A percentile compares a stretch with the other conserved stretches of the same genome.
These are phyloP conservation scores for Misgurnus anguillicaudatus DNA, from an alignment of 2,113 vertebrate species.

Conservation along the genomic window DNA sequence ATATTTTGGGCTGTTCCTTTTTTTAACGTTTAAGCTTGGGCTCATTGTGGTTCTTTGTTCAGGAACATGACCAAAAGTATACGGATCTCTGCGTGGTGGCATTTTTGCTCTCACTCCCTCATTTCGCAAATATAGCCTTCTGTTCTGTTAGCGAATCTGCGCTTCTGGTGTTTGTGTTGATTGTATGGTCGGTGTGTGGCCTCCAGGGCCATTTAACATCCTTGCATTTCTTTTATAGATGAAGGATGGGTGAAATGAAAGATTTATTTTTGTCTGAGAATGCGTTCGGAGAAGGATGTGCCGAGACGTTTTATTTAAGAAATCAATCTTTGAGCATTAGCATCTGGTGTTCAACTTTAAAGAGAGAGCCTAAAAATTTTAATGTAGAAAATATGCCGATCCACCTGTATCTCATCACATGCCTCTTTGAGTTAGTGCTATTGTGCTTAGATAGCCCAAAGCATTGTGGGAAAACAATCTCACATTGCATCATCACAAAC, in stretches of 20 bases:
- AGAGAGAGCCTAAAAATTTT: not conserved
- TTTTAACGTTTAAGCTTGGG: constrained; percentile 62
- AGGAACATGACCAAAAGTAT: constrained; percentile 70
- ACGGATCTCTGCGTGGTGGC: constrained; percentile 62
- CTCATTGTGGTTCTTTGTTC: constrained; percentile 68
- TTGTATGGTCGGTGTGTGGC: constrained; percentile 51
- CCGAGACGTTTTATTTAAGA: not conserved
- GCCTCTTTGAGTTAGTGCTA: constrained; percentile 44
- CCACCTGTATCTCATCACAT: constrained; percentile 61
- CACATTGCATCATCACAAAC: constrained; percentile 47
- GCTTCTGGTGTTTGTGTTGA: constrained; percentile 43
- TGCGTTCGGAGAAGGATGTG: constrained; percentile 11
- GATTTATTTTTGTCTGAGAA: constrained; percentile 45
- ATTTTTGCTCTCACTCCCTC: constrained; percentile 58
- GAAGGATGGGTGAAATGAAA: constrained; percentile 6
- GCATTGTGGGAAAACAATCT: constrained; percentile 59
- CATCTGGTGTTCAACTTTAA: constrained; percentile 34
- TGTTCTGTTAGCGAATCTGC: constrained; percentile 19
- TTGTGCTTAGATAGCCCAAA: constrained; percentile 54
- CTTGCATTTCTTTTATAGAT: constrained; percentile 53
- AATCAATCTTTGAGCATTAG: constrained; percentile 21
- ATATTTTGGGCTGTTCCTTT: constrained; percentile 63
- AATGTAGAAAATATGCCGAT: constrained; percentile 47
- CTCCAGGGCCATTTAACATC: constrained; percentile 39
- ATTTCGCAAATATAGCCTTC: constrained; percentile 38